Conservation (phyloP, 2,888 invertebrate genomes). For the Cephus pulcher region DNA sequence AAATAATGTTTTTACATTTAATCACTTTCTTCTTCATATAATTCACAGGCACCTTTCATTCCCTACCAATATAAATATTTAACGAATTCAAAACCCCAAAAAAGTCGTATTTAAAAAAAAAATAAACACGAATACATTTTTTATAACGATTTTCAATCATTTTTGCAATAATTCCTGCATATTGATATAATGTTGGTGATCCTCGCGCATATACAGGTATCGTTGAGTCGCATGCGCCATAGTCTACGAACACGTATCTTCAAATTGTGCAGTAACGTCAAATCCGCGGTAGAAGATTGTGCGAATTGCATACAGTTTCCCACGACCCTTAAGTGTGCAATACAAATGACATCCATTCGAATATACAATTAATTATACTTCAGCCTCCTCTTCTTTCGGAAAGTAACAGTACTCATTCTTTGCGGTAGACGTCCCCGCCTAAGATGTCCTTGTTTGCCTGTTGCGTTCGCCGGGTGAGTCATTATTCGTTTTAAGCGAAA, state of each 20-base stretch:
- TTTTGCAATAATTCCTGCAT: background rate
- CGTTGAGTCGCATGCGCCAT: background rate
- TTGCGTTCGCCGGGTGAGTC: slow-evolving; percentile 60
- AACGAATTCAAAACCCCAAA: background rate
- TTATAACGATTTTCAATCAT: background rate
- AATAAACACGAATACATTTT: background rate
- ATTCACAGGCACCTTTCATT: background rate
- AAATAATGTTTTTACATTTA: background rate
- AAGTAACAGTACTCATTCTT: background rate
- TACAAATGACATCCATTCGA: background rate
- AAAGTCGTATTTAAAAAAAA: background rate
- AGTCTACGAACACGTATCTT: background rate
- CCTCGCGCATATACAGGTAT: background rate
- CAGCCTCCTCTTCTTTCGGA: background rate
- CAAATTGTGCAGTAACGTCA: background rate
- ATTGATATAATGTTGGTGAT: background rate
- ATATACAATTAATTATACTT: background rate
- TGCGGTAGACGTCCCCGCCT: background rate
- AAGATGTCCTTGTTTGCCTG: slow-evolving; percentile 55
- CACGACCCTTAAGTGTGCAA: background rate
- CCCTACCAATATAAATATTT: background rate
- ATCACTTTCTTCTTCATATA: background rate
- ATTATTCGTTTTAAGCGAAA: background rate
- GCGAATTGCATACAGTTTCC: background rate
- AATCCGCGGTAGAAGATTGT: background rate